phyloP scores from a whole-genome alignment of 2,888 invertebrate species.

The Vannuccia rotundouncinata region DNA sequence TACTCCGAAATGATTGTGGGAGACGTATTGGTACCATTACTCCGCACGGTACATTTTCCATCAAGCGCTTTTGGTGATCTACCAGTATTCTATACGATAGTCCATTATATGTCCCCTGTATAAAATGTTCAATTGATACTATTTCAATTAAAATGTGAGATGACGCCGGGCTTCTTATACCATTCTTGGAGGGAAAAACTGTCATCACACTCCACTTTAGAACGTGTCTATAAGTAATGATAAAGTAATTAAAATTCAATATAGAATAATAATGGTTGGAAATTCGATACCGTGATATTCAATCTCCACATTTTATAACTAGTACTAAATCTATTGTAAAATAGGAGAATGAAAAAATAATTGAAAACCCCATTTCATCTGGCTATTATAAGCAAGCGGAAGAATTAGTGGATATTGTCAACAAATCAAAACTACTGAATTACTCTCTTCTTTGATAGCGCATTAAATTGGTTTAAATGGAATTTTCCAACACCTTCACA shows the following conservation, averaged over 20 bases:
- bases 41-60: neutral
- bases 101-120: neutral
- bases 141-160: constrained; percentile 9
- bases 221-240: neutral
- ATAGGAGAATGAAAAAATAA: too few species aligned
- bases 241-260: neutral
- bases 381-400: too few species aligned
- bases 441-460: too few species aligned
- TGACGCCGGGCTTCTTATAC: neutral
- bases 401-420: too few species aligned
- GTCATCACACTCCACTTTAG: constrained; percentile 22
- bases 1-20: neutral
- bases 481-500: too few species aligned
- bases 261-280: neutral
- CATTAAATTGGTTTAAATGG: too few species aligned
- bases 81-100: neutral
- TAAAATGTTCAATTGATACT: neutral
- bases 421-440: too few species aligned
- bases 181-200: constrained; percentile 18
- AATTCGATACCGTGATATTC: neutral
- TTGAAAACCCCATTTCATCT: too few species aligned
- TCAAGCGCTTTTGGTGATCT: neutral
- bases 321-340: too few species aligned
- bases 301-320: too few species aligned
- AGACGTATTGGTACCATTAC: neutral